phyloP scores from a whole-genome alignment of 2,888 invertebrate genomes.

The Synergus umbraculus region DNA sequence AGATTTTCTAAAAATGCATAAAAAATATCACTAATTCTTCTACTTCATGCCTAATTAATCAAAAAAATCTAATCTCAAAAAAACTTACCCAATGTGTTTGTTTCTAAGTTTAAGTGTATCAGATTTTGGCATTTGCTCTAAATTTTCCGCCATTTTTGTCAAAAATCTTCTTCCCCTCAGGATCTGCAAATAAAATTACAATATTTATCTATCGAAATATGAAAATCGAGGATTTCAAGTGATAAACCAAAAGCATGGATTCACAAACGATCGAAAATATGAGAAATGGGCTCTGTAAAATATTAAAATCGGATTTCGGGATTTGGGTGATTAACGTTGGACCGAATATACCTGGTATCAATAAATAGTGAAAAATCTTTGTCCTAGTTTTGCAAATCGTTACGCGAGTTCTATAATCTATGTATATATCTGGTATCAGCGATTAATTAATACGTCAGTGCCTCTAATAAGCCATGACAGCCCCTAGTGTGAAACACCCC shows the following conservation, averaged over 20 bases:
- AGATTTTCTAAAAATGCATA: neutral
- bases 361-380: conserved; percentile 1
- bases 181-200: neutral
- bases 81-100: conserved; percentile 89
- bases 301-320: conserved; percentile 1
- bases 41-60: neutral
- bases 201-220: neutral
- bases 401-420: neutral
- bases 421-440: neutral
- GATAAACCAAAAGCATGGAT: neutral
- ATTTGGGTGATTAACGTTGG: neutral
- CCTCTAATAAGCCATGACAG: conserved; percentile 17
- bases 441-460: conserved; percentile 17
- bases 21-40: neutral
- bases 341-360: neutral
- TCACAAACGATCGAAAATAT: neutral
- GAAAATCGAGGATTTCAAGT: neutral
- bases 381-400: conserved; percentile 1
- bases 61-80: neutral
- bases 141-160: conserved; percentile 77
- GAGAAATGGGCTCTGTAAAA: neutral
- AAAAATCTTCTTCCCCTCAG: neutral
- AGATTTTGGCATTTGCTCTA: conserved; percentile 87
- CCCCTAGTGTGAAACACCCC: conserved; percentile 8
- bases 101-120: conserved; percentile 90